These are phyloP conservation scores for Halcyon badia DNA, from an alignment of 2,797 vertebrate genomes.

Conservation along the genomic window DNA sequence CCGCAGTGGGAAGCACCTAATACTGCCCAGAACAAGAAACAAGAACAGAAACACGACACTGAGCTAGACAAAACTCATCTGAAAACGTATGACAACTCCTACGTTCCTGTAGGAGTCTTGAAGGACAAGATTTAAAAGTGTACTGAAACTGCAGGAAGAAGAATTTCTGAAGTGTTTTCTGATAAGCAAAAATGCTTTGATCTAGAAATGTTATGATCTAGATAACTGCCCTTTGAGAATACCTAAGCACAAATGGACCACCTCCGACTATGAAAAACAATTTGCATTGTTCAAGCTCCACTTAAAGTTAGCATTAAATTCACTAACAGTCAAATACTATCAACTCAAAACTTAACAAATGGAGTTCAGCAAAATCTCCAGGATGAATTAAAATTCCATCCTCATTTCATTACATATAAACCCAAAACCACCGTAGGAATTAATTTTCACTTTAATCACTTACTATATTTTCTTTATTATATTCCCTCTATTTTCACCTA, in stretches of 20 bases:
- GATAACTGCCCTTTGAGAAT: not conserved
- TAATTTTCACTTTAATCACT: not conserved
- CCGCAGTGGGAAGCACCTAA: not conserved
- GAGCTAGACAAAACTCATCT: slow-evolving; percentile 13
- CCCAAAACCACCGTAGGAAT: not conserved
- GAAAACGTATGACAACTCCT: not conserved
- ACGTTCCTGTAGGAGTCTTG: not conserved
- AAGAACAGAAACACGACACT: not conserved
- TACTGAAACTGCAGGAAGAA: not conserved
- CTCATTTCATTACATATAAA: not conserved
- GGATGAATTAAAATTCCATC: not conserved
- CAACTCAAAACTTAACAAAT: not conserved
- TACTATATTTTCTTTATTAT: not conserved
- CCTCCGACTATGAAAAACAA: not conserved
- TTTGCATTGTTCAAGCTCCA: not conserved
- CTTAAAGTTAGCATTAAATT: not conserved
- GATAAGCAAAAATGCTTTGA: not conserved
- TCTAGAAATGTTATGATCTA: not conserved
- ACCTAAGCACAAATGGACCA: not conserved
- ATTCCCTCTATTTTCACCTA: not conserved
- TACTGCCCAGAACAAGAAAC: not conserved
- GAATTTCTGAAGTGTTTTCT: not conserved
- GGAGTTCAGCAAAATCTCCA: not conserved
- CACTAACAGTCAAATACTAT: not conserved
- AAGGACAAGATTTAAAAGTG: not conserved